phyloP scores from a whole-genome alignment of 2,113 vertebrate species.

The Bos javanicus region DNA sequence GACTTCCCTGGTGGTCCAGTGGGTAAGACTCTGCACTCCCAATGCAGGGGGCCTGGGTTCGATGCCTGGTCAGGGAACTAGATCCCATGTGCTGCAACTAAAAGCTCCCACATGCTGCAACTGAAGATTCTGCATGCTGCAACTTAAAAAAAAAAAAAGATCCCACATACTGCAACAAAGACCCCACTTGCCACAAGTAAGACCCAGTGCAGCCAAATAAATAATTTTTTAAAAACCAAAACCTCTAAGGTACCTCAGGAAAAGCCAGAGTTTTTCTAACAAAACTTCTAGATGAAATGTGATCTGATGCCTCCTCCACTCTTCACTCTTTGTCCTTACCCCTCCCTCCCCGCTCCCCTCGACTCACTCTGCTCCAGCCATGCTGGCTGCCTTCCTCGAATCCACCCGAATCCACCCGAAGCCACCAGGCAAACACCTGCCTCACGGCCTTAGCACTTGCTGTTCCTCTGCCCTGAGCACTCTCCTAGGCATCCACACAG shows the following conservation, averaged over 20 bases:
- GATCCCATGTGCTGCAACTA: background rate
- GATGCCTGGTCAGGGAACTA: background rate
- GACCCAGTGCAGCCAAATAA: background rate
- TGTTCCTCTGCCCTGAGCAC: background rate
- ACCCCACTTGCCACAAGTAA: background rate
- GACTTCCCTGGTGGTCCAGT: background rate
- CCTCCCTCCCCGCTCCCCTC: rapidly evolving
- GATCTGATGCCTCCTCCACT: background rate
- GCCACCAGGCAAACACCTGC: rapidly evolving
- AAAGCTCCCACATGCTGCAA: background rate
- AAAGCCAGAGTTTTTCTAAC: background rate
- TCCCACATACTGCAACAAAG: background rate
- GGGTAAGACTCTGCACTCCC: background rate
- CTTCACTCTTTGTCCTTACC: background rate
- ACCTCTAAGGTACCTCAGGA: background rate
- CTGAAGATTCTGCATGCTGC: background rate
- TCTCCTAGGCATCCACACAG: background rate
- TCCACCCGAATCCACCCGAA: background rate
- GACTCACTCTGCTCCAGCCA: background rate
- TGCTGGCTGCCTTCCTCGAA: background rate
- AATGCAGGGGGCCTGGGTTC: background rate
- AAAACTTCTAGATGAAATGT: rapidly evolving
- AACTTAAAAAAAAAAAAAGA: background rate
- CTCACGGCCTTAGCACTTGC: background rate
- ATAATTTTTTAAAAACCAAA: background rate